Evolutionary conservation across 2,797 vertebrate genomes (phyloP).

Genomic region (Parauchenoglanis ngamensis): DNA sequence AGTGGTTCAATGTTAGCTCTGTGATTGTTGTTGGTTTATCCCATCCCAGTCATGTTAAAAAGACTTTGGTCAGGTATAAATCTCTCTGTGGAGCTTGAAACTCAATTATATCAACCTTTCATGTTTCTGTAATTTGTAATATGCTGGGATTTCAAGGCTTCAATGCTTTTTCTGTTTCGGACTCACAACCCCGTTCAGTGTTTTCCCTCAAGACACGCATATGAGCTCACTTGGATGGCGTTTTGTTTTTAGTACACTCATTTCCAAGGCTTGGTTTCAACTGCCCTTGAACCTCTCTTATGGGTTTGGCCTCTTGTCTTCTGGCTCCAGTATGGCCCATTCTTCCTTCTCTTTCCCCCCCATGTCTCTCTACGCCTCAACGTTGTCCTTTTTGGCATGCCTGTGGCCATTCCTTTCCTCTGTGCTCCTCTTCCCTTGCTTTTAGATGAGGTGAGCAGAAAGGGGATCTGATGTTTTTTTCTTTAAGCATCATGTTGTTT

Average conservation of each 20-base stretch:
- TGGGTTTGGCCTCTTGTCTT: slow-evolving; percentile 39
- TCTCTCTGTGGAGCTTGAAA: slow-evolving; percentile 5
- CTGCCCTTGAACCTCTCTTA: slow-evolving; percentile 51
- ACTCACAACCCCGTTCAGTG: slow-evolving; percentile 3
- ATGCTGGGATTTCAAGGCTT: slow-evolving; percentile 20
- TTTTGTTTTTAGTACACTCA: slow-evolving; percentile 46
- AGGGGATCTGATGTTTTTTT: slow-evolving; percentile 40
- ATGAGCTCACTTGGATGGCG: slow-evolving; percentile 43
- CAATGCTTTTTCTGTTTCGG: slow-evolving; percentile 22
- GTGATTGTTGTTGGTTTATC: background rate
- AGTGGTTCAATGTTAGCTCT: background rate
- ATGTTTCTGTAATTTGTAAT: slow-evolving; percentile 21
- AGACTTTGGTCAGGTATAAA: background rate
- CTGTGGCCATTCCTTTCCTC: slow-evolving; percentile 24
- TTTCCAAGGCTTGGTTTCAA: slow-evolving; percentile 47
- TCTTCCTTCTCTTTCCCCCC: background rate
- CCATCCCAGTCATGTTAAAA: background rate
- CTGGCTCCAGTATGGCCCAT: slow-evolving; percentile 21
- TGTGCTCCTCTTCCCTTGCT: slow-evolving; percentile 5
- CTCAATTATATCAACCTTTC: slow-evolving; percentile 21
- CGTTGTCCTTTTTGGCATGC: slow-evolving; percentile 33
- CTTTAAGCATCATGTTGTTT: slow-evolving; percentile 10
- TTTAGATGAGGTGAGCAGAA: slow-evolving; percentile 25
- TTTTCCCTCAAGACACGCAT: slow-evolving; percentile 22
- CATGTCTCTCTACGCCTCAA: slow-evolving; percentile 16